Percentiles rank a stretch among this genome's conserved stretches.
Evolutionary conservation across 2,888 invertebrate genomes (phyloP).

Genomic region (Aelia acuminata): DNA sequence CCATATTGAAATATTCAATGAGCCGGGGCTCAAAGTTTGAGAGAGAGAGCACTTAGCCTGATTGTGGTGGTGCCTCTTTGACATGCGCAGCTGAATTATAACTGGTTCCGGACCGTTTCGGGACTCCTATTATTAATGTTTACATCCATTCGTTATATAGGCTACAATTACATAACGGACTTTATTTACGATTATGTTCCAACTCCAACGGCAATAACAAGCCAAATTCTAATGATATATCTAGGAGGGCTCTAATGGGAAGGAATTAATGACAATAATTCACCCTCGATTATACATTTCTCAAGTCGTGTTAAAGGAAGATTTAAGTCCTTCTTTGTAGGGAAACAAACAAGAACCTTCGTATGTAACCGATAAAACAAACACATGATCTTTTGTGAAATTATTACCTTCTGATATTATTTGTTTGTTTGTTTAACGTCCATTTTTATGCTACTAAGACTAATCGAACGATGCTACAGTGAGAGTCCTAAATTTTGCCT

Average conservation of each 20-base stretch:
- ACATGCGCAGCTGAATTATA: background rate
- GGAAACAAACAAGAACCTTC: no score
- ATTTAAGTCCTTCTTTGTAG: no score
- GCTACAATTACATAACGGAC: background rate
- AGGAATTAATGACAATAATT: background rate
- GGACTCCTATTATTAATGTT: background rate
- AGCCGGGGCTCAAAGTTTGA: background rate
- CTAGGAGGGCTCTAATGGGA: background rate
- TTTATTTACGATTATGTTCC: background rate
- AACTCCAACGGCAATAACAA: background rate
- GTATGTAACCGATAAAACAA: no score
- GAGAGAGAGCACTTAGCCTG: background rate
- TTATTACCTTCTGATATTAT: no score
- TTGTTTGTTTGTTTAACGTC: no score
- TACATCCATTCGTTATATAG: background rate
- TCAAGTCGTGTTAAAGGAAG: no score
- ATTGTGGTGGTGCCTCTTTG: background rate
- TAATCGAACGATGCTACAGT: no score
- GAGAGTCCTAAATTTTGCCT: no score
- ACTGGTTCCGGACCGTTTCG: background rate
- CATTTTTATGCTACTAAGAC: no score
- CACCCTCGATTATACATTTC: background rate
- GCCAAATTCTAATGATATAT: background rate
- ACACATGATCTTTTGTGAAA: no score
- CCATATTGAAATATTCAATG: constrained; percentile 27